phyloP scores from a whole-genome alignment of 2,888 invertebrate species.

The Nephrotoma flavescens region DNA sequence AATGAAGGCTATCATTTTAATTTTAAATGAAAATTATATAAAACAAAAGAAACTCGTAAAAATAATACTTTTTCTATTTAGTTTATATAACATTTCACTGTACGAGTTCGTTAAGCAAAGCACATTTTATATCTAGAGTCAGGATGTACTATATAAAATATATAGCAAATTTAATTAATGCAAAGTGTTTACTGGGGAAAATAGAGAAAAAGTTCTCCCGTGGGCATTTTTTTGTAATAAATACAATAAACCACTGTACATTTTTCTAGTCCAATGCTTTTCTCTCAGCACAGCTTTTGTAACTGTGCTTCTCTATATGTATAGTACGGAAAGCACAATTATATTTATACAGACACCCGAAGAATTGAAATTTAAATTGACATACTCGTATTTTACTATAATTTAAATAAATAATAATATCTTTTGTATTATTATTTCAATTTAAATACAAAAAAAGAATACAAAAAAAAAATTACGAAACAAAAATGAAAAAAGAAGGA shows the following conservation, averaged over 20 bases:
- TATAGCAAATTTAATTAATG: not conserved
- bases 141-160: not conserved
- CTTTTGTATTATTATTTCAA: not conserved
- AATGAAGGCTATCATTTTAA: not conserved
- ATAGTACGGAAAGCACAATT: not conserved
- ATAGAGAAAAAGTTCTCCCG: not conserved
- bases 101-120: not conserved
- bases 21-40: not conserved
- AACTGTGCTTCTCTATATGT: not conserved
- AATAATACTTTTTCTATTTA: not conserved
- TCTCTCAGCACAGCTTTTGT: not conserved
- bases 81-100: not conserved
- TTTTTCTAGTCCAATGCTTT: no score
- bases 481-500: not conserved
- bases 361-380: not conserved
- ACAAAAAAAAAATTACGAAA: not conserved
- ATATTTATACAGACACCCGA: not conserved
- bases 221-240: not conserved
- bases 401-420: not conserved
- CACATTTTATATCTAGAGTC: not conserved
- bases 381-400: not conserved
- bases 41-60: not conserved
- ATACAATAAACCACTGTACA: not conserved
- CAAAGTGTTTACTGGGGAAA: not conserved
- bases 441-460: not conserved